These are phyloP conservation scores for Camelus bactrianus DNA, from an alignment of 2,113 vertebrate genomes.

Conservation along the genomic window DNA sequence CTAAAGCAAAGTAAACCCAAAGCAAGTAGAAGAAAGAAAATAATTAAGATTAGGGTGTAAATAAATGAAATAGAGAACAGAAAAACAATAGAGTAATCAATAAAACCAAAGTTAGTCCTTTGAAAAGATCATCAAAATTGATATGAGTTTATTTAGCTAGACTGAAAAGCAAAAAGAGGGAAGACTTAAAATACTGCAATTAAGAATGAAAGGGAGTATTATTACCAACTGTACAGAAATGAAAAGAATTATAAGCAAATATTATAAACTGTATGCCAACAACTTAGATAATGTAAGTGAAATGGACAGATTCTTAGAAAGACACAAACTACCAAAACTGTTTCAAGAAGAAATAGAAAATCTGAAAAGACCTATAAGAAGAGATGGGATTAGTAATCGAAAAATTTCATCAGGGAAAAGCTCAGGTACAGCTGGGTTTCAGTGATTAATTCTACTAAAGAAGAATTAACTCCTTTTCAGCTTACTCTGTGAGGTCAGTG, in stretches of 20 bases:
- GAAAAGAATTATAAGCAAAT: not conserved
- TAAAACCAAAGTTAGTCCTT: too few relatives aligned
- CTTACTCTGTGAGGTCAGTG: not conserved
- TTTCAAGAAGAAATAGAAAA: not conserved
- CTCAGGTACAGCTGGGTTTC: not conserved
- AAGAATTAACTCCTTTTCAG: not conserved
- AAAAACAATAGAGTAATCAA: too few relatives aligned
- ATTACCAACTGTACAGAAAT: not conserved
- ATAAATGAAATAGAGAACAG: not conserved
- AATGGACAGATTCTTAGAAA: not conserved
- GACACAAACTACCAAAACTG: not conserved
- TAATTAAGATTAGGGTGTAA: not conserved
- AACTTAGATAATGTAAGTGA: not conserved
- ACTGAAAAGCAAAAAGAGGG: not conserved
- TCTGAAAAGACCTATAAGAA: not conserved
- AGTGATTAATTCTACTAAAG: not conserved
- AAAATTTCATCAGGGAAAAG: not conserved
- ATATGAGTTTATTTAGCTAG: not conserved
- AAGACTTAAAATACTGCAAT: not conserved
- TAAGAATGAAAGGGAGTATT: not conserved
- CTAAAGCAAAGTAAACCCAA: not conserved
- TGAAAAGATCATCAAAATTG: not conserved
- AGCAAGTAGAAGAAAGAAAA: not conserved
- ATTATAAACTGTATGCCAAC: not conserved
- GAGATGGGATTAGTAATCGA: not conserved